Evolutionary conservation across 1,140 invertebrate genomes (phyloP).

Genomic region (Palaemon carinicauda): DNA sequence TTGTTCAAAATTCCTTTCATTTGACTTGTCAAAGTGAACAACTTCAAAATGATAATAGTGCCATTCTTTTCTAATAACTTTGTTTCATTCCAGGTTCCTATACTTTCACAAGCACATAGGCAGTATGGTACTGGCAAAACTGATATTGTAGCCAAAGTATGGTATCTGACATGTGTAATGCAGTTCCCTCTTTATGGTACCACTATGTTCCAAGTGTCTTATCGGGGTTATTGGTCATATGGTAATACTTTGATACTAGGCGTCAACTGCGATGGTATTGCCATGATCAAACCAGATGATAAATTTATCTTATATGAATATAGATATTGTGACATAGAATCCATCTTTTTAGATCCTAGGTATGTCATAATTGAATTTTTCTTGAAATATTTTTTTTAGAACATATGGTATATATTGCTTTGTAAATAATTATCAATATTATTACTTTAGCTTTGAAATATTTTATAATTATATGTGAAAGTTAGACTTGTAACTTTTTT

Average conservation of each 20-base stretch:
- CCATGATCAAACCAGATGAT: conserved; percentile 86
- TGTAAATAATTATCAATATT: neutral
- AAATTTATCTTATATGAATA: conserved; percentile 90
- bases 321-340: conserved; percentile 86
- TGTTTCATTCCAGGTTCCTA: conserved; percentile 71
- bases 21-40: too few relatives aligned
- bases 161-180: conserved; percentile 96
- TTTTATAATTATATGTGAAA: neutral
- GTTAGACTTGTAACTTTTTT: conserved; percentile 26
- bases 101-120: conserved; percentile 84
- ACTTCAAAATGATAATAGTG: too few relatives aligned
- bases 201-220: conserved; percentile 90
- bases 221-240: conserved; percentile 91
- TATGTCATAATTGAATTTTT: neutral
- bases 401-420: neutral
- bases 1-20: too few relatives aligned
- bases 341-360: conserved; percentile 87
- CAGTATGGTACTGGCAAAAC: conserved; percentile 91
- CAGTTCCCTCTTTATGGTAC: conserved; percentile 96
- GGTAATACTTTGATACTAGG: conserved; percentile 79
- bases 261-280: conserved; percentile 89
- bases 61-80: too few relatives aligned
- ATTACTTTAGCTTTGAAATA: neutral
- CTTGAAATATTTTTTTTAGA: neutral
- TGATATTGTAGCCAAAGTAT: conserved; percentile 89